These are phyloP conservation scores for Periophthalmus modestus DNA, from an alignment of 2,113 vertebrate species.

Conservation along the genomic window DNA sequence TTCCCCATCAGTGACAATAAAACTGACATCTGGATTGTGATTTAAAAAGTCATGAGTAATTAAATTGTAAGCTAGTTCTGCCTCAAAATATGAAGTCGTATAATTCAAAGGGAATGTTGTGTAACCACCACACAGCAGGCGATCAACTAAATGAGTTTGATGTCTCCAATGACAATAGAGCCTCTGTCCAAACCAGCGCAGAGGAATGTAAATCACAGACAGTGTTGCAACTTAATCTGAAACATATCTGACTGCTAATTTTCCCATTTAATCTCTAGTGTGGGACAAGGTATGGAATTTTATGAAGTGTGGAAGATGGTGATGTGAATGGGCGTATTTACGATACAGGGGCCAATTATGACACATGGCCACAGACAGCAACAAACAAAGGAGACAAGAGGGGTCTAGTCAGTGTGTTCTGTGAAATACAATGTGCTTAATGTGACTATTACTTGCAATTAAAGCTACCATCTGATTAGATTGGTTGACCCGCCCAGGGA, in stretches of 20 bases:
- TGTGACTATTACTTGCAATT: no score
- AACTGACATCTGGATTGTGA: no score
- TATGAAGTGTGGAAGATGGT: background rate
- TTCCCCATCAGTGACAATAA: no score
- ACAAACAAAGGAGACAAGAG: background rate
- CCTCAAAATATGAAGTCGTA: background rate
- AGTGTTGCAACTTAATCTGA: constrained; percentile 16
- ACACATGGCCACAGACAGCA: background rate
- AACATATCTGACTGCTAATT: background rate
- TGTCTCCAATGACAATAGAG: constrained; percentile 31
- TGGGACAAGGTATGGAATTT: background rate
- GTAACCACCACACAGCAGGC: constrained; percentile 26
- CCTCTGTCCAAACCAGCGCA: constrained; percentile 1
- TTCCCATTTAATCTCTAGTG: background rate
- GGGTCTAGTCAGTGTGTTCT: background rate
- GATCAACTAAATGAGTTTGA: constrained; percentile 38
- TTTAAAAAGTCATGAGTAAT: no score
- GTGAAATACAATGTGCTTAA: no score
- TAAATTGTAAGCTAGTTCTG: no score
- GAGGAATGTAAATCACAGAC: constrained; percentile 15
- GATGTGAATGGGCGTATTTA: background rate
- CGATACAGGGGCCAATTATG: background rate
- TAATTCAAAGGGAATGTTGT: background rate
- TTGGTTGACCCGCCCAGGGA: no score
- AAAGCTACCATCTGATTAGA: no score